Percentiles rank a stretch among this genome's conserved stretches.
These are phyloP conservation scores for Drosophila longiperda DNA, from an alignment of 2,888 invertebrate genomes.

Conservation along the genomic window DNA sequence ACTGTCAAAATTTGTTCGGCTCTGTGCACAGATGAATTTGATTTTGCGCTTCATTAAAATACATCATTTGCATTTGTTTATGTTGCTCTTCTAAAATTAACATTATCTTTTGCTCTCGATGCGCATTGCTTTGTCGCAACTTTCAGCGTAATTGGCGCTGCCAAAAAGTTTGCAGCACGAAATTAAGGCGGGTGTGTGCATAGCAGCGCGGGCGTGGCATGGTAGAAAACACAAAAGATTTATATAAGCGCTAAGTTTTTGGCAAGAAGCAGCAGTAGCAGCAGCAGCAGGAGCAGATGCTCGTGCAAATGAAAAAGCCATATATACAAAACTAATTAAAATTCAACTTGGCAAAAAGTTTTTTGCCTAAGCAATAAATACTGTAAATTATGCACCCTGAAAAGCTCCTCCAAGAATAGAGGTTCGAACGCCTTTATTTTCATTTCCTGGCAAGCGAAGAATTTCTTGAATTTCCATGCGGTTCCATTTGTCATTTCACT, in stretches of 20 bases:
- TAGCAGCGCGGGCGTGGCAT: conserved; percentile 26
- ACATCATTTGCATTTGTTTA: conserved; percentile 61
- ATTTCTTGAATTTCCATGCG: conserved; percentile 67
- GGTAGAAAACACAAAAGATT: conserved; percentile 55
- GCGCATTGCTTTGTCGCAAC: conserved; percentile 14
- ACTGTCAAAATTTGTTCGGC: conserved; percentile 17
- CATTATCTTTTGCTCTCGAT: conserved; percentile 31
- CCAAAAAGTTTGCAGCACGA: conserved; percentile 60
- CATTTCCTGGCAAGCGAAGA: conserved; percentile 59
- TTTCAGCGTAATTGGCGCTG: conserved; percentile 66
- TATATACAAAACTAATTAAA: conserved; percentile 79
- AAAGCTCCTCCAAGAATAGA: not conserved
- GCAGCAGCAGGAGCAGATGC: conserved; percentile 1
- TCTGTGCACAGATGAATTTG: conserved; percentile 48
- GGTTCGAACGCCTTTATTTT: conserved; percentile 30
- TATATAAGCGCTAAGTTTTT: conserved; percentile 67
- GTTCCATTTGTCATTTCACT: conserved; percentile 78
- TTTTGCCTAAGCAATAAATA: conserved; percentile 76
- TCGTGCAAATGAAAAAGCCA: conserved; percentile 47
- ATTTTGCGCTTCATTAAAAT: conserved; percentile 71
- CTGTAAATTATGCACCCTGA: conserved; percentile 74
- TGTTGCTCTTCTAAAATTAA: conserved; percentile 45
- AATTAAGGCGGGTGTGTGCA: conserved; percentile 36
- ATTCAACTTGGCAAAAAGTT: conserved; percentile 79
- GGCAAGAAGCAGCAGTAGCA: not conserved